Percentiles rank a stretch among this genome's conserved stretches.
Conservation (phyloP, 2,113 vertebrate genomes). For the Girardinichthys multiradiatus region DNA sequence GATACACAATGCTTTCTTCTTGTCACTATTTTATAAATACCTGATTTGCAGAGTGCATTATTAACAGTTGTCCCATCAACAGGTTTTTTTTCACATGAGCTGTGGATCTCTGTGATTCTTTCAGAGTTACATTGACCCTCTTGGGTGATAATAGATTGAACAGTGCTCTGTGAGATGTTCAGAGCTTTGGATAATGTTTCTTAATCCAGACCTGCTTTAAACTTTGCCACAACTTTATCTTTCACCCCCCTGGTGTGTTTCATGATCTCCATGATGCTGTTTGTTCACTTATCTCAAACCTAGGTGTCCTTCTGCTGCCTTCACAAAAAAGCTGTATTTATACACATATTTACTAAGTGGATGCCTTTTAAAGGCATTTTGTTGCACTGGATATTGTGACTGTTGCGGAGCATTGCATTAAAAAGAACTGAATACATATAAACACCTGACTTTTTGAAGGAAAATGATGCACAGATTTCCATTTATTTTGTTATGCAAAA, state of each 20-base stretch:
- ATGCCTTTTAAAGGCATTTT: not conserved
- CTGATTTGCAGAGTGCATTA: no score
- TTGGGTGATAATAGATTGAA: no score
- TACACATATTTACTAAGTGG: not conserved
- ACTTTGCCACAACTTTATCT: not conserved
- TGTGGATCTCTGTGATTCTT: no score
- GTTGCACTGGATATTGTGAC: not conserved
- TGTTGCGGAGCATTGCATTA: not conserved
- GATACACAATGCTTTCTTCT: not conserved
- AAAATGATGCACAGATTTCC: no score
- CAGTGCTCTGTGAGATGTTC: not conserved
- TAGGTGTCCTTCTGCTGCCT: no score
- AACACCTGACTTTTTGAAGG: not conserved
- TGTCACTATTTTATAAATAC: not conserved
- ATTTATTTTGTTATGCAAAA: not conserved
- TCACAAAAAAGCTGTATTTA: not conserved
- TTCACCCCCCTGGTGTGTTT: not conserved
- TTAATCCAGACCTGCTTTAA: not conserved
- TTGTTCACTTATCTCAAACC: not conserved
- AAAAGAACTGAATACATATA: not conserved
- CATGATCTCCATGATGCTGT: not conserved
- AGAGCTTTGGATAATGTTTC: not conserved
- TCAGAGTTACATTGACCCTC: no score
- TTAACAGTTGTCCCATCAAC: no score
- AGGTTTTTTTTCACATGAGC: no score